A percentile compares a stretch with the other conserved stretches of the same genome.
These are phyloP conservation scores for Mimas tiliae DNA, from an alignment of 2,888 invertebrate genomes.

Conservation along the genomic window DNA sequence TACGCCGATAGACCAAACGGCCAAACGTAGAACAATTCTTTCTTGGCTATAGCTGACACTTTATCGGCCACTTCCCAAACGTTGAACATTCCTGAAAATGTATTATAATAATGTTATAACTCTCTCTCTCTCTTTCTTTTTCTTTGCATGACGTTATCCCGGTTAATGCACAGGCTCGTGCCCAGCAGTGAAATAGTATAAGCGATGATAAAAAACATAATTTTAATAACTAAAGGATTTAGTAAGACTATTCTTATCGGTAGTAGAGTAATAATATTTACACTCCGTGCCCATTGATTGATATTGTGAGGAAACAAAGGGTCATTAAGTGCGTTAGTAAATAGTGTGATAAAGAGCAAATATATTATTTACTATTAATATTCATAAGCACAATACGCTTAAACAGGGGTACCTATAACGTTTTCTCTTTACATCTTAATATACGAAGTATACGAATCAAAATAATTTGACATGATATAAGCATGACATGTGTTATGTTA, in stretches of 20 bases:
- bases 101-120: not conserved
- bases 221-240: not conserved
- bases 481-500: too few relatives aligned
- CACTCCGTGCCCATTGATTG: not conserved
- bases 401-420: too few relatives aligned
- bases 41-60: slow-evolving; percentile 86
- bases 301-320: slow-evolving; percentile 3
- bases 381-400: too few relatives aligned
- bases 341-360: slow-evolving; percentile 8
- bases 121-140: too few relatives aligned
- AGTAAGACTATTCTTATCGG: not conserved
- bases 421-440: too few relatives aligned
- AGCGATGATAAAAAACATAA: not conserved
- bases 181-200: too few relatives aligned
- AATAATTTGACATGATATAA: too few relatives aligned
- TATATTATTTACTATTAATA: too few relatives aligned
- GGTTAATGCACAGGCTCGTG: too few relatives aligned
- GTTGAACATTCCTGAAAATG: slow-evolving; percentile 84
- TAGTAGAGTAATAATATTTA: not conserved
- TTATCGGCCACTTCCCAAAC: slow-evolving; percentile 84
- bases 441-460: too few relatives aligned
- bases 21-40: slow-evolving; percentile 85
- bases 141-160: too few relatives aligned
- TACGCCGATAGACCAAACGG: slow-evolving; percentile 87
- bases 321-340: slow-evolving; percentile 18